A percentile compares a stretch with the other conserved stretches of the same genome.
These are phyloP conservation scores for Sinohyriopsis cumingii DNA, from an alignment of 2,888 invertebrate genomes.

Conservation along the genomic window DNA sequence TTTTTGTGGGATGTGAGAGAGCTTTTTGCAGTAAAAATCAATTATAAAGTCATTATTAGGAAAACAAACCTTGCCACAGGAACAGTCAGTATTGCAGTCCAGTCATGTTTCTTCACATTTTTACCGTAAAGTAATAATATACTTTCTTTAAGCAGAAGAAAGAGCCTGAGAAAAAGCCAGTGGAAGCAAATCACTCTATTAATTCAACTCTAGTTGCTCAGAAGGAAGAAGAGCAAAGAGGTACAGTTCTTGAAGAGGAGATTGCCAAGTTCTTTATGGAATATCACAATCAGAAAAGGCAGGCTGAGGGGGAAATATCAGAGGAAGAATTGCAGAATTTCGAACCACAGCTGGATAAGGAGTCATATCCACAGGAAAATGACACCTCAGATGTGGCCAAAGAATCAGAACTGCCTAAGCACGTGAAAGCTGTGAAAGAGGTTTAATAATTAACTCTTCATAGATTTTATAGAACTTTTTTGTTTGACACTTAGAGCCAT, in stretches of 20 bases:
- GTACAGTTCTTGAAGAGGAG: constrained; percentile 9
- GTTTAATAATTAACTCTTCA: constrained; percentile 11
- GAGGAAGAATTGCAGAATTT: constrained; percentile 34
- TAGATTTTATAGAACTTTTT: no score
- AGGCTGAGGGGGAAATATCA: constrained; percentile 42
- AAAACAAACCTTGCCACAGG: no score
- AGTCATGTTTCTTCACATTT: no score
- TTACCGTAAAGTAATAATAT: no score
- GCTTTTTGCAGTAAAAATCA: no score
- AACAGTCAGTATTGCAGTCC: no score
- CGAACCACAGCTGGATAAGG: constrained; percentile 1
- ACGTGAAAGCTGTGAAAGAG: constrained; percentile 53
- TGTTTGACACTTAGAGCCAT: no score
- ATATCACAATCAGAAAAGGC: constrained; percentile 41
- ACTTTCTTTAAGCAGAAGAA: no score
- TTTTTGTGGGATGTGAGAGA: no score
- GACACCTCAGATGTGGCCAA: constrained; percentile 24
- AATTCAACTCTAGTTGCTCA: background rate
- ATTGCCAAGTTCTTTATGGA: constrained; percentile 34
- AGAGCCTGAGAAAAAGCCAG: no score
- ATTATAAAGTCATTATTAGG: no score
- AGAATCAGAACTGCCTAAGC: constrained; percentile 40
- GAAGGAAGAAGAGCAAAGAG: background rate
- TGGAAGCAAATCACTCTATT: background rate
- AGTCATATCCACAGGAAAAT: constrained; percentile 9